Conservation (phyloP, 2,113 vertebrate species). For the Neofelis nebulosa region DNA sequence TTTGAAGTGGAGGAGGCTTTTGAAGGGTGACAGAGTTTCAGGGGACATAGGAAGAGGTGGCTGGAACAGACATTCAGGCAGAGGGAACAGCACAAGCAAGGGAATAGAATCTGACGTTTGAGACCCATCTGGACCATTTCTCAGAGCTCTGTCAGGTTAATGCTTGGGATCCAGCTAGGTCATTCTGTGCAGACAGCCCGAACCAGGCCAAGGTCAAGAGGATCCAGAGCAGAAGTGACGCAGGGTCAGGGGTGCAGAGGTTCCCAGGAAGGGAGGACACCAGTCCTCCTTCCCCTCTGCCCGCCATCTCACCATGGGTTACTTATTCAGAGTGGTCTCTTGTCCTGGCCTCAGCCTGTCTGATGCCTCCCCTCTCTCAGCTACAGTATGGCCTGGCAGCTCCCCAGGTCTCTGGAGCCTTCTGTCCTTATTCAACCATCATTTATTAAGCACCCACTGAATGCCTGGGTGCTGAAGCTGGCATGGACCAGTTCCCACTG, state of each 20-base stretch:
- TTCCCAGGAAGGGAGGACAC: not conserved
- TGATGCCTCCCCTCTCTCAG: not conserved
- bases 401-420: not conserved
- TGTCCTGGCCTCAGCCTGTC: not conserved
- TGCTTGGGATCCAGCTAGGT: not conserved
- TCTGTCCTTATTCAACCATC: not conserved
- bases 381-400: not conserved
- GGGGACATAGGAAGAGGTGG: not conserved
- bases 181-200: not conserved
- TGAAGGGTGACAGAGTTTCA: not conserved
- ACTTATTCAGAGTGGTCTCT: not conserved
- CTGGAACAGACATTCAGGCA: not conserved
- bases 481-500: not conserved
- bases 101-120: not conserved
- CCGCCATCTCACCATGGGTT: not conserved
- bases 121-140: not conserved
- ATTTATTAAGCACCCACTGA: not conserved
- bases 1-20: not conserved
- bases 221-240: not conserved
- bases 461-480: not conserved
- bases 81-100: not conserved
- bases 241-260: not conserved
- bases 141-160: not conserved
- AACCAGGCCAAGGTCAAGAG: not conserved
- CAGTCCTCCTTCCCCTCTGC: not conserved